Base-by-base conservation (phyloP, 2,888 invertebrate genomes). In the Argynnis bischoffii region DNA sequence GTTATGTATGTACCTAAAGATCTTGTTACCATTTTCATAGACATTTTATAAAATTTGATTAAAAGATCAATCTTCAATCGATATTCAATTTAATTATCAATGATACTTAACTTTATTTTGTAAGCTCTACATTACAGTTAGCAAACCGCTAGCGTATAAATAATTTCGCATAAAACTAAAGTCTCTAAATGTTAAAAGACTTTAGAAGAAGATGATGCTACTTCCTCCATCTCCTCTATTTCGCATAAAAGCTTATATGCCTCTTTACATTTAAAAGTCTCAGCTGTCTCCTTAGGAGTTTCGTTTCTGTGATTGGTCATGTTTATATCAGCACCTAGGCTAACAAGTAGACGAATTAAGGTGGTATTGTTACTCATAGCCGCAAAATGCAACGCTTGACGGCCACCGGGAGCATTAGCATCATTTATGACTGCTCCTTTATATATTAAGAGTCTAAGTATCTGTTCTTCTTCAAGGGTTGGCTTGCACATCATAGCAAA, bases 341-440 rank as follows among this genome's bases (percentile, higher is more conserved):
- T 74, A 1, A 90, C 66, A 8, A 93, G 81, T 51, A 87, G 75
- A 6, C 72, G 67, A 18, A 90, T 88, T 1, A 93, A 81, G 2
- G 72, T 74, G 53, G 81, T 79, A 70, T 93, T 92, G 70, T 92
- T 87, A 69, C 87, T 88, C 84, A 93, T 90, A 3, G 93, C 93
- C 15, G 92, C 93, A 69, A 92, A 89, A 76, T 94, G 93, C 51
- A 94, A 77, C 0, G 91, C 87, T 74, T 93, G 93, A 15, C 93
- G 84, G 13, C 87, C 84, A 1, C 90, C 91, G 1, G 89, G 87
- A 0, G 84, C 86, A 1, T 82, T 77, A 1, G 82, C 80, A 66
- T 89, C 89, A 63, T 92, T 86, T 5, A 91, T 77, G 48, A 79
- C 21, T 8, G 85, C 88, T 15, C 90, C 93, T 51, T 88, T 82